phyloP scores from a whole-genome alignment of 2,888 invertebrate genomes.

The Xestia rhomboidea region DNA sequence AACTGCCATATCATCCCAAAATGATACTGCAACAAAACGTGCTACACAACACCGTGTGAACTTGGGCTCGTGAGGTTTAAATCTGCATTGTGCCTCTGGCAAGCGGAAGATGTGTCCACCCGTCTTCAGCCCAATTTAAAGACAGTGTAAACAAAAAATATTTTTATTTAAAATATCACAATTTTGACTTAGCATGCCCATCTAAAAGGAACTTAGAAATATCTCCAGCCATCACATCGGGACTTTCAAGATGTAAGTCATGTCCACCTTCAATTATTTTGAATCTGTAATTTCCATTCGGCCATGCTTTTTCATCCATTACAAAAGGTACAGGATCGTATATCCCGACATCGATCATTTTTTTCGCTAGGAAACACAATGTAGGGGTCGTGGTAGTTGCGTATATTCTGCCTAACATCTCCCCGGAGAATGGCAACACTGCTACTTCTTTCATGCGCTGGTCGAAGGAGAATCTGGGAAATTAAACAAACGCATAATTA shows the following conservation, averaged over 20 bases:
- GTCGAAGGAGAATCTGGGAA: conserved; percentile 78
- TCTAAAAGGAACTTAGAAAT: conserved; percentile 77
- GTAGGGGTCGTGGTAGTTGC: conserved; percentile 74
- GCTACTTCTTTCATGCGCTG: conserved; percentile 81
- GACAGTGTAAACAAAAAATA: background rate
- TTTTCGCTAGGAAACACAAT: conserved; percentile 74
- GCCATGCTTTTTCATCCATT: conserved; percentile 76
- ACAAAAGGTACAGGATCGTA: conserved; percentile 75
- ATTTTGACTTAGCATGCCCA: conserved; percentile 57
- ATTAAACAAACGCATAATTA: background rate
- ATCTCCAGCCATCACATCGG: conserved; percentile 87
- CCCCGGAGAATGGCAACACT: conserved; percentile 73
- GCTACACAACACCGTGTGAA: no score
- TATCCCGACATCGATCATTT: conserved; percentile 62
- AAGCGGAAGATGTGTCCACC: no score
- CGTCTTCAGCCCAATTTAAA: background rate
- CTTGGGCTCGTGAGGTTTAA: no score
- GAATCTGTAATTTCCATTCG: conserved; percentile 75
- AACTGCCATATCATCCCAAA: no score
- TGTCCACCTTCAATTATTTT: conserved; percentile 89
- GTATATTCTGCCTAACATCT: conserved; percentile 73
- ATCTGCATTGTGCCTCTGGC: no score
- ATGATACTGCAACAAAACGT: no score
- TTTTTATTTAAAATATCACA: conserved; percentile 37
- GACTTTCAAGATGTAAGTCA: conserved; percentile 91